Conservation (phyloP, 2,113 vertebrate species). For the Sciurus niger region DNA sequence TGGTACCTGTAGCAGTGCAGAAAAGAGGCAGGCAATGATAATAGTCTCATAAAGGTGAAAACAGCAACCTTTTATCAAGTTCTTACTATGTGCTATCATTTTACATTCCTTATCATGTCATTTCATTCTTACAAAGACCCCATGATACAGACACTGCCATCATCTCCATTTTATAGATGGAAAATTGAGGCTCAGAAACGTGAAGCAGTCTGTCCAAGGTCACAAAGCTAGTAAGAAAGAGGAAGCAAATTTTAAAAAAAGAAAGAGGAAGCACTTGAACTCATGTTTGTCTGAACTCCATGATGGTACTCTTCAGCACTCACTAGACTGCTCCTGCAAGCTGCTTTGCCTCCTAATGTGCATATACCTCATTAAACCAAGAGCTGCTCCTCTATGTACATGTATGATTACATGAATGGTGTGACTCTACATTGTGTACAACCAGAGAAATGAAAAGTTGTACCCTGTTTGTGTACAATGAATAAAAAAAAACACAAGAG, state of each 20-base stretch:
- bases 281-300: background rate
- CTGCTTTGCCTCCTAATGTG: background rate
- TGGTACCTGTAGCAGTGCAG: background rate
- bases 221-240: background rate
- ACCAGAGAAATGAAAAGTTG: no score
- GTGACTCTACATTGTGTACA: no score
- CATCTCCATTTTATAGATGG: background rate
- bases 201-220: background rate
- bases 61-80: background rate
- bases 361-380: background rate
- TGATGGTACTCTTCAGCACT: background rate
- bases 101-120: background rate
- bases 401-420: no score
- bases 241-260: background rate
- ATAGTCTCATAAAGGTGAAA: background rate
- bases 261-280: conserved; percentile 28
- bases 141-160: background rate
- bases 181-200: background rate
- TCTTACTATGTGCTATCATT: background rate
- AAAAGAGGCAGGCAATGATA: background rate
- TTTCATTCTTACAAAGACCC: background rate
- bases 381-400: background rate
- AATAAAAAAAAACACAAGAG: background rate
- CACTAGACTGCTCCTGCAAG: background rate
- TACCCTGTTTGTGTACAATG: no score